Conservation (phyloP, 2,113 vertebrate genomes). For the Tinamus guttatus region DNA sequence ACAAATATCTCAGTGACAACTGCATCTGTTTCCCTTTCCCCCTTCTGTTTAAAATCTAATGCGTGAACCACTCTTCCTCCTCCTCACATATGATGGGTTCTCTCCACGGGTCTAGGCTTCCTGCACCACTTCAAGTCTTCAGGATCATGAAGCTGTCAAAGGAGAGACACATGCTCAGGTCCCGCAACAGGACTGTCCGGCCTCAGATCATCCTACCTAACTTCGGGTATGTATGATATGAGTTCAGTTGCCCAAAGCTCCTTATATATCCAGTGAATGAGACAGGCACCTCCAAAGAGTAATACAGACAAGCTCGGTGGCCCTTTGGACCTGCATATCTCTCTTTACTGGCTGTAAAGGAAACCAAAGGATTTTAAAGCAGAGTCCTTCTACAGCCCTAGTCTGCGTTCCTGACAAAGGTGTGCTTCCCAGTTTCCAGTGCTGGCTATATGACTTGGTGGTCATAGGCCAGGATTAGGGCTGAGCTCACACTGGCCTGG, state of each 20-base stretch:
- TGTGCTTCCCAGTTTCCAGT: not conserved
- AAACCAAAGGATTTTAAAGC: not conserved
- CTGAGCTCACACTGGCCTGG: not conserved
- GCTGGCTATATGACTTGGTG: not conserved
- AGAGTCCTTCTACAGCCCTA: not conserved
- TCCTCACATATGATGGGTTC: not conserved
- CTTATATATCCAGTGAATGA: not conserved
- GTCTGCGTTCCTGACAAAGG: not conserved
- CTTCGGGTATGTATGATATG: accelerated
- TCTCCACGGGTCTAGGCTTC: not conserved
- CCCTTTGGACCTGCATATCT: not conserved
- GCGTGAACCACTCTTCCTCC: not conserved
- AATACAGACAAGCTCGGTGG: accelerated
- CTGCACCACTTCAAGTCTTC: not conserved
- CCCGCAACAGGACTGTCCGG: not conserved
- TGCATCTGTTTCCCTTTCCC: not conserved
- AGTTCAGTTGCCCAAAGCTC: not conserved
- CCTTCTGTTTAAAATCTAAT: not conserved
- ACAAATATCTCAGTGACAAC: not conserved
- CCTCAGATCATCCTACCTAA: not conserved
- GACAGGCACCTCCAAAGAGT: not conserved
- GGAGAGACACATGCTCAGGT: not conserved
- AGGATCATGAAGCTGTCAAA: not conserved
- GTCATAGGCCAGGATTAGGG: not conserved
- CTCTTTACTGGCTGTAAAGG: not conserved